Evolutionary conservation across 2,797 vertebrate species (phyloP).

Genomic region (Tragopan temminckii): DNA sequence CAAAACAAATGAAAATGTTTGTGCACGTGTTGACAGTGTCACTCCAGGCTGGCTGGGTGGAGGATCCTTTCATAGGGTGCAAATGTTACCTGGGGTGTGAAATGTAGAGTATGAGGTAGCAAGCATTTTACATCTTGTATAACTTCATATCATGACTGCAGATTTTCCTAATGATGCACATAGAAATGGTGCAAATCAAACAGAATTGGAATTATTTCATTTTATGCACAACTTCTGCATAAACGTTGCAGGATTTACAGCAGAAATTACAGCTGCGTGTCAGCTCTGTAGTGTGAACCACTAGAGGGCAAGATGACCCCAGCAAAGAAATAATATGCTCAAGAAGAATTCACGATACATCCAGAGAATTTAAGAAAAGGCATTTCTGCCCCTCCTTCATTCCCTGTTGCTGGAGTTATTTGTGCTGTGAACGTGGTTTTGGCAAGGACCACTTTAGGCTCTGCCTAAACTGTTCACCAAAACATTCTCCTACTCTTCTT

Average conservation of each 20-base stretch:
- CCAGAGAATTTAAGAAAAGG: background rate
- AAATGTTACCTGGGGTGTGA: background rate
- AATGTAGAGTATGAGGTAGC: background rate
- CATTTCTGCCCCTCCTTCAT: background rate
- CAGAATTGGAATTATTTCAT: background rate
- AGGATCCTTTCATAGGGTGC: background rate
- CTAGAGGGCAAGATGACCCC: slow-evolving; percentile 59
- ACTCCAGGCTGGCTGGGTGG: background rate
- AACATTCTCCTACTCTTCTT: background rate
- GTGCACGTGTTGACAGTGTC: background rate
- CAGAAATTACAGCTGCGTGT: background rate
- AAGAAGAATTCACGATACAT: accelerated
- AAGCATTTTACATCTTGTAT: background rate
- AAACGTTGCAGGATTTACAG: accelerated
- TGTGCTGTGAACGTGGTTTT: background rate
- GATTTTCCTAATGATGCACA: background rate
- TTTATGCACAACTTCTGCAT: accelerated
- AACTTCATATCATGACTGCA: background rate
- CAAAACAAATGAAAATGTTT: background rate
- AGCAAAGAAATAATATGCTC: background rate
- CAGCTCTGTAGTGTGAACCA: background rate
- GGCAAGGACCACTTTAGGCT: background rate
- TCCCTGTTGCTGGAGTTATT: background rate
- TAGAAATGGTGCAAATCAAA: background rate
- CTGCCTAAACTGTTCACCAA: background rate